These are phyloP conservation scores for Automeris io DNA, from an alignment of 2,888 invertebrate genomes.

Conservation along the genomic window DNA sequence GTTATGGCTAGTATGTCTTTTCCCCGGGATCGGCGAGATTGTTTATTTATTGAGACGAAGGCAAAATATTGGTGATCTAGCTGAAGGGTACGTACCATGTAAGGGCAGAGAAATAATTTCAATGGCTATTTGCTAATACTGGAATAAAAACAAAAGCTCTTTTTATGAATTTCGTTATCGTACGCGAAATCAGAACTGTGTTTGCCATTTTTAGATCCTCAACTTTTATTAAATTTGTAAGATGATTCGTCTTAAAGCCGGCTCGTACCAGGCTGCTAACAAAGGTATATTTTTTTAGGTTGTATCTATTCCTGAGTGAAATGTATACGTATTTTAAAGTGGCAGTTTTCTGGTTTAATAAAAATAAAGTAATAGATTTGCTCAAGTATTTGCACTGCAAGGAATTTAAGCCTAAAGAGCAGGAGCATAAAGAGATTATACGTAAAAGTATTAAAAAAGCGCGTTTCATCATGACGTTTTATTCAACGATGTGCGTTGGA, in stretches of 20 bases:
- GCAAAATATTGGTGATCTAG: constrained; percentile 79
- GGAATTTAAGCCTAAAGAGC: constrained; percentile 58
- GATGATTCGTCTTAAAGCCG: too few species aligned
- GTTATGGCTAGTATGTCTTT: constrained; percentile 65
- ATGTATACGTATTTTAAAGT: constrained; percentile 72
- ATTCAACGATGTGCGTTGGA: constrained; percentile 63
- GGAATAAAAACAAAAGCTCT: too few species aligned
- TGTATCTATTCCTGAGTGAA: constrained; percentile 69
- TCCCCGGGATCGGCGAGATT: constrained; percentile 77
- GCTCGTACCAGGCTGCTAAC: too few species aligned
- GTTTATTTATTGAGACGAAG: constrained; percentile 81
- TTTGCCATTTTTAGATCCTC: too few species aligned
- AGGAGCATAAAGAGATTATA: constrained; percentile 54
- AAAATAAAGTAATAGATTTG: constrained; percentile 50
- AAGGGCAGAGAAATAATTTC: constrained; percentile 1
- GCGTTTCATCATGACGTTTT: constrained; percentile 62
- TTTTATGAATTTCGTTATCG: too few species aligned
- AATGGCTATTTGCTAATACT: constrained; percentile 10
- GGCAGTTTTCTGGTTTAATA: constrained; percentile 63
- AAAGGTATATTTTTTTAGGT: constrained; percentile 49
- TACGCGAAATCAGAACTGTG: too few species aligned
- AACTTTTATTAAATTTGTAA: too few species aligned
- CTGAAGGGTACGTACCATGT: constrained; percentile 53
- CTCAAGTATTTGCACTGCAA: constrained; percentile 53
- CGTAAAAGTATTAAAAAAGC: constrained; percentile 54